Base-by-base conservation (phyloP, 2,113 vertebrate genomes). In the Indri indri region DNA sequence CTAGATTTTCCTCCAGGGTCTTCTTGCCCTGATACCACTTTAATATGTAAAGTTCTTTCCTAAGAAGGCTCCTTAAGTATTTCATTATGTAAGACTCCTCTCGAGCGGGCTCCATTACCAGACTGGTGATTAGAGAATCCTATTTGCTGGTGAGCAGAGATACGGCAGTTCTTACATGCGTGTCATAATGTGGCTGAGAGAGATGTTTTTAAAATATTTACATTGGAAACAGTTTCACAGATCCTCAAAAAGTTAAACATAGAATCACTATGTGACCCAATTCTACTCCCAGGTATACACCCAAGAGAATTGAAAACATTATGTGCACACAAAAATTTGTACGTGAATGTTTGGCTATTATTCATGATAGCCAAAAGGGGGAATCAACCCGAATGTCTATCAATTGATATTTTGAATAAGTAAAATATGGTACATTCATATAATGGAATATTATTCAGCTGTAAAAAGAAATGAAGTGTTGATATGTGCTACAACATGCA, bases 201-300 rank as follows among this genome's bases (percentile, higher is more conserved):
- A 89, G 57, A n/a, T 71, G 18, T 92, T 88, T 52, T 34, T 8
- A 70, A 96, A 81, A 42, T 23, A 61, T 34, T 94, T 37, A 87
- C 37, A 8, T 16, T 95, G n/a, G 80, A 52, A 63, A 65, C 13
- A 12, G 45, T 57, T 66, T 16, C 8, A 63, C 22, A 88, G 45
- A 84, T 83, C 27, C 16, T 88, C 47, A 71, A 34, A 79, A 95
- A 59, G 68, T 32, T 91, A 66, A 65, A 83, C 45, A 34, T 23
- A 81, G 86, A 76, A 13, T 90, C 77, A 47, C 74, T 0, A 1
- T 27, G 13, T 25, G 54, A 65, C 42, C 42, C 34, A 83, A 30
- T 80, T 87, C 18, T 8, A 66, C 25, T 84, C 18, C 45, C 40
- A 61, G 23, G 25, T 32, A 71, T 45, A 70, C 37, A 32, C 25